Conservation (phyloP, 2,113 vertebrate genomes). For the Psophia crepitans region DNA sequence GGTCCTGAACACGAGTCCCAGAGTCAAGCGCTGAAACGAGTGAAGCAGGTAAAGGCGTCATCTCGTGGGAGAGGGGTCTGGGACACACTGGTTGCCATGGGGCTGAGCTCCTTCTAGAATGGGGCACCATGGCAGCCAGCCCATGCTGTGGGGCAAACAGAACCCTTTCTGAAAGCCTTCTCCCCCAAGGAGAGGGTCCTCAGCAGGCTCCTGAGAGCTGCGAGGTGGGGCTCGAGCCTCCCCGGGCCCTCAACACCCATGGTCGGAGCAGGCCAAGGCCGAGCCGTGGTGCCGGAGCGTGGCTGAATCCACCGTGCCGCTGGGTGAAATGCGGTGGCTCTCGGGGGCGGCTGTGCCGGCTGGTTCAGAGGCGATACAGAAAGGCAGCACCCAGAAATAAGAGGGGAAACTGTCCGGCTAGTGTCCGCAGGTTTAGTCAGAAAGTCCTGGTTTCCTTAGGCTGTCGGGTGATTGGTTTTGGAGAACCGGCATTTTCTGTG, state of each 20-base stretch:
- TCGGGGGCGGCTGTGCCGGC: not conserved
- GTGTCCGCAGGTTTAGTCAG: not conserved
- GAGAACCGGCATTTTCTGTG: not conserved
- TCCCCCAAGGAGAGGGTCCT: not conserved
- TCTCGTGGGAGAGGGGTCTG: rapidly evolving
- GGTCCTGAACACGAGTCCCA: not conserved
- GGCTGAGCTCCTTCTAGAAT: not conserved
- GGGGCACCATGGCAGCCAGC: not conserved
- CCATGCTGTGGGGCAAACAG: not conserved
- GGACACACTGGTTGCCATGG: rapidly evolving
- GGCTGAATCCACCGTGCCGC: not conserved
- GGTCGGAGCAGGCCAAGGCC: not conserved
- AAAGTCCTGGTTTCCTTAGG: not conserved
- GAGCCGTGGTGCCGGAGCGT: not conserved
- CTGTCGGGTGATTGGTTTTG: not conserved
- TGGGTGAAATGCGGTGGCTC: not conserved
- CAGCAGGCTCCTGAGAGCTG: not conserved
- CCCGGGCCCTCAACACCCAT: not conserved
- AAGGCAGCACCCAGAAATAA: not conserved
- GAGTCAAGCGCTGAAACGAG: not conserved
- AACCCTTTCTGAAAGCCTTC: not conserved
- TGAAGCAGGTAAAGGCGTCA: rapidly evolving
- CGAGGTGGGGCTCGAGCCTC: rapidly evolving
- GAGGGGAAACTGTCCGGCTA: not conserved
- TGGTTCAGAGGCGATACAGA: not conserved